Evolutionary conservation across 2,797 vertebrate genomes (phyloP), one percentile per base, ranked within the genome.

Genomic region (Sebastes nivosus): DNA sequence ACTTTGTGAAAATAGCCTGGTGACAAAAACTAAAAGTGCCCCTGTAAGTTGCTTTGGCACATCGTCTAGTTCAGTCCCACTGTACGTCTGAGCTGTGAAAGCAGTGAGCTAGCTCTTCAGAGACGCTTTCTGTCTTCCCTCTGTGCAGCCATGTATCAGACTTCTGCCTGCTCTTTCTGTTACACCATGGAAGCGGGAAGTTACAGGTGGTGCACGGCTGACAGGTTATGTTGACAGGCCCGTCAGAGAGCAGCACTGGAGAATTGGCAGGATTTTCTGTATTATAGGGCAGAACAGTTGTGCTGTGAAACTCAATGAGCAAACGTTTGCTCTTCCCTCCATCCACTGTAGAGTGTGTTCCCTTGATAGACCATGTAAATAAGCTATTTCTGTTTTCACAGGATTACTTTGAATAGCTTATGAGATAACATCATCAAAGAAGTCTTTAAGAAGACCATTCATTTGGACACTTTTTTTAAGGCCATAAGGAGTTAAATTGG

Each of bases 221-320:
- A 77, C 69, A 71, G 57, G 52, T 85, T 38, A 4, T 79, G 78
- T 66, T 81, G 87, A 86, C 83, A 71, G 72, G 63, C 70, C 42
- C 52, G 32, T 75, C 79, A 82, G 67, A 50, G 64, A 75, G 67
- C 70, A 32, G 80, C 69, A n/a, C 77, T 36, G 50, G 80, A 63
- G 77, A 87, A 79, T 69, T 46, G 82, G 65, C 61, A 71, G 79
- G 59, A 64, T 83, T 80, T 78, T 74, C 82, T 79, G 68, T 69
- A 67, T 84, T 55, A 75, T 80, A 81, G 69, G 71, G 64, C 64
- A 61, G 69, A 2, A 32, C 36, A 79, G 72, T 18, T 84, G 79
- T 85, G 84, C 75, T 63, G 29, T 65, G 80, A 85, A 82, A 82
- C 25, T 73, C 73, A 83, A 74, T 81, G 81, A 81, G 79, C 70